Evolutionary conservation across 2,888 invertebrate genomes (phyloP).

Genomic region (Drosophila suboccidentalis): DNA sequence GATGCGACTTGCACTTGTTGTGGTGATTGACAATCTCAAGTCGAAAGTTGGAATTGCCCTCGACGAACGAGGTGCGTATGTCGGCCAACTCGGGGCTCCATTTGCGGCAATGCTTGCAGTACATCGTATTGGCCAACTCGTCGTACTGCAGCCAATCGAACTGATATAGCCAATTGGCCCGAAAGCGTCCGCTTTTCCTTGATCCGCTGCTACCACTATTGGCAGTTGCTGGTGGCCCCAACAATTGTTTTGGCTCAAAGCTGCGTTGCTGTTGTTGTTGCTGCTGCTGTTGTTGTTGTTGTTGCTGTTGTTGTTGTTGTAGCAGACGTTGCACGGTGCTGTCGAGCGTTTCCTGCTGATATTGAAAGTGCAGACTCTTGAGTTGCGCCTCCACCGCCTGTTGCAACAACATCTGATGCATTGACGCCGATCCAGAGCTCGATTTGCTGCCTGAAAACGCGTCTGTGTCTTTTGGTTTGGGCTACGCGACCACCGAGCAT

Average conservation of each 20-base stretch:
- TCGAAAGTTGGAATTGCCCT: slow-evolving; percentile 91
- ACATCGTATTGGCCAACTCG: slow-evolving; percentile 89
- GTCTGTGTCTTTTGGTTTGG: slow-evolving; percentile 57
- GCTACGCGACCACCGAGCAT: slow-evolving; percentile 24
- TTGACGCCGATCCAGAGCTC: slow-evolving; percentile 25
- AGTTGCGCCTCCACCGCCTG: slow-evolving; percentile 80
- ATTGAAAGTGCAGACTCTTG: slow-evolving; percentile 78
- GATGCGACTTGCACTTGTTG: slow-evolving; percentile 92
- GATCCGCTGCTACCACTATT: slow-evolving; percentile 32
- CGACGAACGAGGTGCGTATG: slow-evolving; percentile 92
- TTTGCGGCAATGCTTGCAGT: slow-evolving; percentile 90
- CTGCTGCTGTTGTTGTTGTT: slow-evolving; percentile 84
- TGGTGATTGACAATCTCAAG: slow-evolving; percentile 93
- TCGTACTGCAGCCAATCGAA: slow-evolving; percentile 92
- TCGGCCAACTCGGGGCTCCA: slow-evolving; percentile 90
- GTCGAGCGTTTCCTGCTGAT: slow-evolving; percentile 75
- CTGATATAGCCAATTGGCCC: slow-evolving; percentile 89
- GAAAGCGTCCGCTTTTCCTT: slow-evolving; percentile 89
- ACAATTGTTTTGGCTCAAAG: slow-evolving; percentile 74
- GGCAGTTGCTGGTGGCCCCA: slow-evolving; percentile 23
- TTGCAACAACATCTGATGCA: slow-evolving; percentile 81
- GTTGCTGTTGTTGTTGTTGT: slow-evolving; percentile 85
- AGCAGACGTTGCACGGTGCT: slow-evolving; percentile 70
- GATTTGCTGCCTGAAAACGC: slow-evolving; percentile 44
- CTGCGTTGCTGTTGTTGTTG: slow-evolving; percentile 56